These are phyloP conservation scores for Synanthedon myopaeformis DNA, from an alignment of 2,888 invertebrate genomes.

Conservation along the genomic window DNA sequence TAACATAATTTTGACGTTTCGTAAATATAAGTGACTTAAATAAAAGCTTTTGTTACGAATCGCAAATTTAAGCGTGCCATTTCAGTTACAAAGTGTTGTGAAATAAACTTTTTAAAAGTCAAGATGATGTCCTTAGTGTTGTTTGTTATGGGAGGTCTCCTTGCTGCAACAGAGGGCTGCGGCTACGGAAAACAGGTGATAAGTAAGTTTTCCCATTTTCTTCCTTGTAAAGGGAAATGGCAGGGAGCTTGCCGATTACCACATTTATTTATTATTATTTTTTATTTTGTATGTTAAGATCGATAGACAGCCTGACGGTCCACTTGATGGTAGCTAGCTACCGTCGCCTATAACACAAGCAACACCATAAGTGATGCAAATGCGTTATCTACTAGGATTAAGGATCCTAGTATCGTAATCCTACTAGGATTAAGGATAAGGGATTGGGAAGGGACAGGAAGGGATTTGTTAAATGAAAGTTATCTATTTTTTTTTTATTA, in stretches of 20 bases:
- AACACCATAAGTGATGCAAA: too few relatives aligned
- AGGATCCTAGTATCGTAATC: too few relatives aligned
- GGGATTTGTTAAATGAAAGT: background rate
- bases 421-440: too few relatives aligned
- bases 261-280: too few relatives aligned
- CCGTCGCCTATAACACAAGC: too few relatives aligned
- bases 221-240: too few relatives aligned
- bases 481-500: background rate
- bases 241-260: too few relatives aligned
- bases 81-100: constrained; percentile 59
- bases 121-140: constrained; percentile 67
- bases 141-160: constrained; percentile 61
- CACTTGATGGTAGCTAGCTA: too few relatives aligned
- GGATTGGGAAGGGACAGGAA: too few relatives aligned
- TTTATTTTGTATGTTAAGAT: too few relatives aligned
- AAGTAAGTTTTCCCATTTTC: constrained; percentile 39
- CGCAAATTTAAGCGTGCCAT: constrained; percentile 47
- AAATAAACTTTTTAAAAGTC: constrained; percentile 30
- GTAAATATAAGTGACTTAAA: constrained; percentile 55
- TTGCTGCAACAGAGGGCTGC: constrained; percentile 57
- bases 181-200: constrained; percentile 57
- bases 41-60: constrained; percentile 61
- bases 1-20: constrained; percentile 56
- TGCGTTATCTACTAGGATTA: too few relatives aligned
- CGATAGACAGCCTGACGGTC: too few relatives aligned